Conservation (phyloP, 2,888 invertebrate species). For the Microplitis deprimator region DNA sequence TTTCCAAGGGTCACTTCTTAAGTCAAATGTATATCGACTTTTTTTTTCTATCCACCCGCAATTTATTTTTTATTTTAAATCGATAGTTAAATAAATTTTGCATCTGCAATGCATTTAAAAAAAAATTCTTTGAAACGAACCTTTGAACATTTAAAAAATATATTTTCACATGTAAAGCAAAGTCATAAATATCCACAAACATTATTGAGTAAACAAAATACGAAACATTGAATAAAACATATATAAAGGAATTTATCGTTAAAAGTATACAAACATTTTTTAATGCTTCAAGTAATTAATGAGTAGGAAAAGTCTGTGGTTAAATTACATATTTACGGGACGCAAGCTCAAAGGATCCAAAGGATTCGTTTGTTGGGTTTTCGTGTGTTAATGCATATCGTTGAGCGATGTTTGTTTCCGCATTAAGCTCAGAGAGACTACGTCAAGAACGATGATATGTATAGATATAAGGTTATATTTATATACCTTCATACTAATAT, state of each 20-base stretch:
- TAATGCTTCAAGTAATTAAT: slow-evolving; percentile 5
- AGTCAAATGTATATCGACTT: not conserved
- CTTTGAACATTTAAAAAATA: too few species aligned
- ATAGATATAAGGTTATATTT: not conserved
- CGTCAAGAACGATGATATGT: slow-evolving; percentile 37
- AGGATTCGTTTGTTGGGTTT: slow-evolving; percentile 38
- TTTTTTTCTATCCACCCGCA: too few species aligned
- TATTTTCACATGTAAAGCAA: too few species aligned
- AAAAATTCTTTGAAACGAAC: too few species aligned
- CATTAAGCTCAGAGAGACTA: slow-evolving; percentile 45
- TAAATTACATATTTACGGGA: slow-evolving; percentile 52
- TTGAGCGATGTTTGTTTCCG: slow-evolving; percentile 64
- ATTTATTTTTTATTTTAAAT: too few species aligned
- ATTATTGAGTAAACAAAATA: too few species aligned
- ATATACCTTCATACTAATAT: slow-evolving; percentile 17
- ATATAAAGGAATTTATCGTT: too few species aligned
- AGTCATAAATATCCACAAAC: too few species aligned
- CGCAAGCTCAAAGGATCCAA: slow-evolving; percentile 49
- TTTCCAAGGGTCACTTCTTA: not conserved
- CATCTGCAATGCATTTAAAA: too few species aligned
- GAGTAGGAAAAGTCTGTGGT: slow-evolving; percentile 13
- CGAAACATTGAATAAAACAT: too few species aligned
- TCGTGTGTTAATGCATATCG: slow-evolving; percentile 50
- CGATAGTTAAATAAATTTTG: too few species aligned
- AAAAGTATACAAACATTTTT: too few species aligned